These are phyloP conservation scores for Clitarchus hookeri DNA, from an alignment of 2,888 invertebrate species.

Conservation along the genomic window DNA sequence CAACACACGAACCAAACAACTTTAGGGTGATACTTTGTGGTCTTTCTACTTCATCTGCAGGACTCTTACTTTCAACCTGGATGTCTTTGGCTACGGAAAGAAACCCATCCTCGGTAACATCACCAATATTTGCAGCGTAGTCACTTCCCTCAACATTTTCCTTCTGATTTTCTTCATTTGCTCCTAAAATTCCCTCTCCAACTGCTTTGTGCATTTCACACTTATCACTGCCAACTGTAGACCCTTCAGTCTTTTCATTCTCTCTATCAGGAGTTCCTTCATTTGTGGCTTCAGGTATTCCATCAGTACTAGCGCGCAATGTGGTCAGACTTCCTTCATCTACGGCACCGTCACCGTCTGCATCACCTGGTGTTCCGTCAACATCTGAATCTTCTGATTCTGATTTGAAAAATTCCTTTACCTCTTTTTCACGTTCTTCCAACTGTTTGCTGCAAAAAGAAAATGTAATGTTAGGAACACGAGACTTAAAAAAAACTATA, in stretches of 20 bases:
- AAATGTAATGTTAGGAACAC: background rate
- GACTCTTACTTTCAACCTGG: background rate
- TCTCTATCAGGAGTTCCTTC: background rate
- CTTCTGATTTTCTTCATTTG: background rate
- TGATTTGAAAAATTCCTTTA: slow-evolving; percentile 76
- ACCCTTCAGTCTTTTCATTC: background rate
- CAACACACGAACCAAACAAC: background rate
- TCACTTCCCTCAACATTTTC: background rate
- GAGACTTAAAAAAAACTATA: background rate
- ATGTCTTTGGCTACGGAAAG: background rate
- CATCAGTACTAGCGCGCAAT: background rate
- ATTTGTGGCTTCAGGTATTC: background rate
- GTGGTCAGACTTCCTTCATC: background rate
- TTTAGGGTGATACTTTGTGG: background rate
- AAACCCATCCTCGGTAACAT: background rate
- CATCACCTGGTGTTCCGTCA: slow-evolving; percentile 33
- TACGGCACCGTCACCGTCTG: background rate
- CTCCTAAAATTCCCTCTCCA: background rate
- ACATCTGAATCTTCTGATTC: slow-evolving; percentile 62
- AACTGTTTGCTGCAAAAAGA: slow-evolving; percentile 62
- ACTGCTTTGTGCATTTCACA: background rate
- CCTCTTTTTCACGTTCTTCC: slow-evolving; percentile 74
- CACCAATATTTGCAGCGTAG: background rate
- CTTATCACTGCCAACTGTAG: background rate
- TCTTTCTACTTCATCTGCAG: background rate